These are phyloP conservation scores for Corvus cornix DNA, from an alignment of 2,113 vertebrate genomes.

Conservation along the genomic window DNA sequence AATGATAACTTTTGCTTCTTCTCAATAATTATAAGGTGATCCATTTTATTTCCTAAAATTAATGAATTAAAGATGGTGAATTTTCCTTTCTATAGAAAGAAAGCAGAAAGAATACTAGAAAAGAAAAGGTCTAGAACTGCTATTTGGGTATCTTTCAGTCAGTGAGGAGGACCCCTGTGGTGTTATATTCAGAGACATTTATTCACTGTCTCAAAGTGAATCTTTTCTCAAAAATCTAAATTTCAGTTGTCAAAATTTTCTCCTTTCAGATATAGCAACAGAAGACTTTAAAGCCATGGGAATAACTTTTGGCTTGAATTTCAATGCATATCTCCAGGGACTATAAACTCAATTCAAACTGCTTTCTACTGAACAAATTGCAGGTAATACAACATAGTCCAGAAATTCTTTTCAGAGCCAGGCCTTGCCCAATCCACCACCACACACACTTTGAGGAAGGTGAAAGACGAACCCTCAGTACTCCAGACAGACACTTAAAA, in stretches of 20 bases:
- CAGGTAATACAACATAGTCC: neutral
- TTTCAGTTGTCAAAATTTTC: constrained; percentile 42
- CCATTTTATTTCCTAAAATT: constrained; percentile 5
- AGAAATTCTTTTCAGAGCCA: neutral
- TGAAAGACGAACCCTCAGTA: neutral
- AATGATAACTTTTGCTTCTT: neutral
- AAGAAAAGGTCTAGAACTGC: neutral
- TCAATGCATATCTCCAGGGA: neutral
- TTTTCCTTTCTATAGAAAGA: neutral
- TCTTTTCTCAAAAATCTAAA: constrained; percentile 28
- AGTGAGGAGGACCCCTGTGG: neutral
- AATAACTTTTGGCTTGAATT: constrained; percentile 40
- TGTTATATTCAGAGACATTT: constrained; percentile 11
- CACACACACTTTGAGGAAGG: rapidly evolving
- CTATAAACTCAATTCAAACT: neutral
- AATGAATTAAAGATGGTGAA: neutral
- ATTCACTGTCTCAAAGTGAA: constrained; percentile 33
- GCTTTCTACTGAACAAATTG: neutral
- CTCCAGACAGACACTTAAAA: neutral
- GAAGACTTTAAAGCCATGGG: neutral
- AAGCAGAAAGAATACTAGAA: neutral
- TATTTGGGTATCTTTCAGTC: constrained; percentile 3
- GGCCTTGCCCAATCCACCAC: neutral
- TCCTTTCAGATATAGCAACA: neutral
- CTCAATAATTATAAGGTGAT: neutral